Evolutionary conservation across 2,113 vertebrate species (phyloP), one percentile per base, ranked within the genome.

Genomic region (Dryoscopus gambensis): DNA sequence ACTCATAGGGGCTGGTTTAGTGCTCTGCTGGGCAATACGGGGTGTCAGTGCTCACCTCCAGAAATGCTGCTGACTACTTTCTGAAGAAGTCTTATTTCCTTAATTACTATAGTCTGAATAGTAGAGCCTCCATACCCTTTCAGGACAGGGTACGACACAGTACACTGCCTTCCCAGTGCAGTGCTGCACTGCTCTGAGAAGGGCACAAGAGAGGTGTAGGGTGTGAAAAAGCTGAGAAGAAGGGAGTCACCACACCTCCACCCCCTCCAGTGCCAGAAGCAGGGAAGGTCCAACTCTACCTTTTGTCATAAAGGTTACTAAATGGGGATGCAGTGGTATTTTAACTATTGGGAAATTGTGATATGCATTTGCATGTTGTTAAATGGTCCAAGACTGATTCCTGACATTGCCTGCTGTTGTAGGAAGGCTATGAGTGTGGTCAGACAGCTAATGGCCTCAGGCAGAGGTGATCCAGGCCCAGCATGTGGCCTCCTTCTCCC

Each of bases 1-100:
- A 12, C 28, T 13, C 2, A 2, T 1, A 20, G 33, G 16, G 12
- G 9, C 28, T 71, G 5, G 16, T 37, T 69, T 69, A 39, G 15
- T 0, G 1, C 56, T 28, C 20, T 65, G 44, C 37, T 6, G 15
- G 20, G 22, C 47, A 42, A n/a, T 28, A 73, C 0, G 0, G 15
- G 10, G 52, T 11, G 8, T 44, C 11, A 31, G 53, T 7, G 31
- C 23, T 63, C 37, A 33, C 35, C 27, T 90, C 35, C 49, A 78
- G 46, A 70, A 74, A 39, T 30, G 33, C 15, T 20, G 3, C 30
- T 84, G 39, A 7, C 22, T 67, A 7, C 56, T 75, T 62, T 57
- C 33, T 71, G 37, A 35, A 83, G 27, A 12, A 7, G 6, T 3
- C 13, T 53, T 53, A 10, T 57, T 65, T 60, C 22, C 35, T 85